Conservation (phyloP, 2,113 vertebrate genomes). For the Gadus chalcogrammus region DNA sequence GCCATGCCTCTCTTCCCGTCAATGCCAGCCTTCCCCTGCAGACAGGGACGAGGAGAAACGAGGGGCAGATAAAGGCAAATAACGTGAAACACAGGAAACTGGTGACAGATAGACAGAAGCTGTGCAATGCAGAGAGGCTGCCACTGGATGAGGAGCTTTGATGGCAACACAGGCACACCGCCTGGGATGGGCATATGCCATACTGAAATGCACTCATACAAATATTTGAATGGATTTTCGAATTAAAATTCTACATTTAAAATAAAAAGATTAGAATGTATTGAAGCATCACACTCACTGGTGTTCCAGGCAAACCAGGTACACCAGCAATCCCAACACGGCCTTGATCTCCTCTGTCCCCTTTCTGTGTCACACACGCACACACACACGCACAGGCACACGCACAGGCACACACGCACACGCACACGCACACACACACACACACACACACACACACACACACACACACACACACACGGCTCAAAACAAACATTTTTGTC, state of each 20-base stretch:
- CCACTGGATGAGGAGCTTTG: no score
- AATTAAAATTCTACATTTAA: no score
- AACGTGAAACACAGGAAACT: no score
- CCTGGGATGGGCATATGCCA: no score
- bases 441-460: background rate
- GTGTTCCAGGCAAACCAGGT: slow-evolving; percentile 75
- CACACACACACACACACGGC: slow-evolving; percentile 1
- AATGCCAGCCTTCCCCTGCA: slow-evolving; percentile 70
- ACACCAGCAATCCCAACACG: slow-evolving; percentile 72
- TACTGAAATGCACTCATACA: no score
- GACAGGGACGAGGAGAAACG: slow-evolving; percentile 21
- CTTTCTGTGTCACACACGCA: slow-evolving; percentile 51
- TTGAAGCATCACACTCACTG: slow-evolving; percentile 61
- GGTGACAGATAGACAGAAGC: no score
- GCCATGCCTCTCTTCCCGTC: slow-evolving; percentile 75
- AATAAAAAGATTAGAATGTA: background rate
- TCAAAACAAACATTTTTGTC: background rate
- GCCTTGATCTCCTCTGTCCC: slow-evolving; percentile 73
- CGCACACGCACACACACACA: background rate
- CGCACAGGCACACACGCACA: background rate
- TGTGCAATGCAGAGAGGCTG: no score
- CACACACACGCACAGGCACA: background rate
- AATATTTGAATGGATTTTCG: no score
- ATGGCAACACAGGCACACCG: no score
- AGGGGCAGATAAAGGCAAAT: slow-evolving; percentile 1